Percentiles rank a stretch among this genome's conserved stretches.
These are phyloP conservation scores for Phrynosoma blainvillii DNA, from an alignment of 2,113 vertebrate genomes.

Conservation along the genomic window DNA sequence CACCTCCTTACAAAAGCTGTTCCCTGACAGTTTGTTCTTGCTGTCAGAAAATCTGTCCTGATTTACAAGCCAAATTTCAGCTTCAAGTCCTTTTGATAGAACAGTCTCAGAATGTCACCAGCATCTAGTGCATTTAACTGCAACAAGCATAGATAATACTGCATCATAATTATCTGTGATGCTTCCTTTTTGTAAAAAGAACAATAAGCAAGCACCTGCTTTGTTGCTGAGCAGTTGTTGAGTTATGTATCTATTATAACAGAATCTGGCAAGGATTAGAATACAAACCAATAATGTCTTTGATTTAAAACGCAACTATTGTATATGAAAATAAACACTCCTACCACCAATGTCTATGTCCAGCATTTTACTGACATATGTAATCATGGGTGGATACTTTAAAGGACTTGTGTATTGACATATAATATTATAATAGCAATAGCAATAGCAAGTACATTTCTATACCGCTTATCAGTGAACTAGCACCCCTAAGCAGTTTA, in stretches of 20 bases:
- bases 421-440: background rate
- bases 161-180: background rate
- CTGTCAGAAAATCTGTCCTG: slow-evolving; percentile 26
- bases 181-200: slow-evolving; percentile 31
- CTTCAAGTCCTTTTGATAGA: slow-evolving; percentile 19
- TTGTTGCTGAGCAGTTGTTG: slow-evolving; percentile 25
- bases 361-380: background rate
- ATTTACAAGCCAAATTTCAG: slow-evolving; percentile 26
- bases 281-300: slow-evolving; percentile 14
- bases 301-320: background rate
- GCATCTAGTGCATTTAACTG: slow-evolving; percentile 11
- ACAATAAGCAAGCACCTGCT: background rate
- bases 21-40: slow-evolving; percentile 15
- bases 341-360: background rate
- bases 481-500: too few relatives aligned
- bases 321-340: background rate
- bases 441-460: too few relatives aligned
- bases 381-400: background rate
- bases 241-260: background rate
- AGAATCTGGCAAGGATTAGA: slow-evolving; percentile 3
- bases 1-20: slow-evolving; percentile 32
- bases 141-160: background rate
- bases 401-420: background rate
- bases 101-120: background rate
- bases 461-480: too few relatives aligned